Conservation (phyloP, 2,888 invertebrate genomes). For the Meiosimyza platycephala region DNA sequence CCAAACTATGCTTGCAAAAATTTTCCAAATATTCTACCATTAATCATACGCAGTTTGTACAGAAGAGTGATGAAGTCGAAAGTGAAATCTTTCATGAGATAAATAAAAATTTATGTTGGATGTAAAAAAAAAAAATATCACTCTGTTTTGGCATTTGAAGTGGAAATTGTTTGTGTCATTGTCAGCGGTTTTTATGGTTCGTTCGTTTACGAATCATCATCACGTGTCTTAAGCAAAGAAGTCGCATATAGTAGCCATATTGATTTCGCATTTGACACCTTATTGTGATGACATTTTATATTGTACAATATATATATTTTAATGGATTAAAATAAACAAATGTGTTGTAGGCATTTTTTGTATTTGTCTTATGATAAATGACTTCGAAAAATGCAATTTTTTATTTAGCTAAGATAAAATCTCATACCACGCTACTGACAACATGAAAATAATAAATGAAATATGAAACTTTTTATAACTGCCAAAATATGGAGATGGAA, state of each 20-base stretch:
- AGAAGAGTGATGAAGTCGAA: neutral
- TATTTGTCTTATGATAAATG: conserved; percentile 22
- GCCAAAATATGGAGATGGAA: too few relatives aligned
- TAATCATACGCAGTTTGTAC: conserved; percentile 39
- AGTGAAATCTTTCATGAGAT: neutral
- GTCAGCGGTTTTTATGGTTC: conserved; percentile 31
- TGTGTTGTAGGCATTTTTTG: neutral
- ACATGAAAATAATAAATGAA: conserved; percentile 20
- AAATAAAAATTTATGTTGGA: conserved; percentile 14
- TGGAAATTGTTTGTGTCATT: conserved; percentile 31
- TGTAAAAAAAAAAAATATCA: neutral
- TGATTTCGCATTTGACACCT: conserved; percentile 30
- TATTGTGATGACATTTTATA: conserved; percentile 29
- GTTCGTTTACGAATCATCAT: neutral
- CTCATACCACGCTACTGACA: neutral
- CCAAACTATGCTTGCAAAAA: conserved; percentile 38
- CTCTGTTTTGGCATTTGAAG: conserved; percentile 17
- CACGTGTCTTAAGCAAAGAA: neutral
- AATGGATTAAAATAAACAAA: conserved; percentile 14
- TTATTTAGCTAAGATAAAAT: neutral
- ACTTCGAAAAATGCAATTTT: neutral
- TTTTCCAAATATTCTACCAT: conserved; percentile 33
- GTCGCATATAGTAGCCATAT: conserved; percentile 2
- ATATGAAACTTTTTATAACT: neutral
- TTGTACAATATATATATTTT: neutral